A percentile compares a stretch with the other conserved stretches of the same genome.
Conservation (phyloP, 2,888 invertebrate genomes). For the Cataglyphis albicans region DNA sequence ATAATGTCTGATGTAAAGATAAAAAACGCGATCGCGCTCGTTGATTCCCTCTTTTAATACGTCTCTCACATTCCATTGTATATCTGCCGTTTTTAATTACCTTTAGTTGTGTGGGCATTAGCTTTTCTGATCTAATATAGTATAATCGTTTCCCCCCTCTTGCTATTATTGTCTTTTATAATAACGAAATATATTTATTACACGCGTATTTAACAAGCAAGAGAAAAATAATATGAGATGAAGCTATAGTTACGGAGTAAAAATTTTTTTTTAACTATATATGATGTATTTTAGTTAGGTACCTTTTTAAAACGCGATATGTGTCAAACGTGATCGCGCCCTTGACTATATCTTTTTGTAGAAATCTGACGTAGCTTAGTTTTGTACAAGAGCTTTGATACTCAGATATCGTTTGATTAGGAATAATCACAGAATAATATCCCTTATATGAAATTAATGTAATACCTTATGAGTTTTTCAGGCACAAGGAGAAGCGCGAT, state of each 20-base stretch:
- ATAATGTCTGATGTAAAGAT: conserved; percentile 1
- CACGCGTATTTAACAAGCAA: conserved; percentile 57
- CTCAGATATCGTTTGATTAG: conserved; percentile 72
- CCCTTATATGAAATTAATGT: conserved; percentile 63
- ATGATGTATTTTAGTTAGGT: conserved; percentile 41
- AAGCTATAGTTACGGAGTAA: conserved; percentile 34
- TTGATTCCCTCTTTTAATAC: conserved; percentile 23
- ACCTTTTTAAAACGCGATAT: conserved; percentile 30
- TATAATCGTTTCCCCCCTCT: conserved; percentile 51
- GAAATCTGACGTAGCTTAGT: conserved; percentile 74
- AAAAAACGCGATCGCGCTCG: conserved; percentile 31
- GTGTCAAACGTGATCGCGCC: conserved; percentile 36
- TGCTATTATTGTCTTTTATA: conserved; percentile 59
- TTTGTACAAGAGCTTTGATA: conserved; percentile 79
- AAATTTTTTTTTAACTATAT: conserved; percentile 35
- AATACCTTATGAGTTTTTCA: conserved; percentile 74
- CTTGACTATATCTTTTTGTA: conserved; percentile 58
- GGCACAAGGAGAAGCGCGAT: conserved; percentile 27
- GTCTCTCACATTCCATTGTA: conserved; percentile 58
- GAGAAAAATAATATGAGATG: conserved; percentile 32
- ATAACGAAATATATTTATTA: conserved; percentile 67
- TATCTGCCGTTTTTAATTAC: conserved; percentile 66
- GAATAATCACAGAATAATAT: conserved; percentile 59
- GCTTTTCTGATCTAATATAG: conserved; percentile 61
- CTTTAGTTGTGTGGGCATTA: conserved; percentile 73